Conservation (phyloP, 2,888 invertebrate species). For the Cephalotes varians region DNA sequence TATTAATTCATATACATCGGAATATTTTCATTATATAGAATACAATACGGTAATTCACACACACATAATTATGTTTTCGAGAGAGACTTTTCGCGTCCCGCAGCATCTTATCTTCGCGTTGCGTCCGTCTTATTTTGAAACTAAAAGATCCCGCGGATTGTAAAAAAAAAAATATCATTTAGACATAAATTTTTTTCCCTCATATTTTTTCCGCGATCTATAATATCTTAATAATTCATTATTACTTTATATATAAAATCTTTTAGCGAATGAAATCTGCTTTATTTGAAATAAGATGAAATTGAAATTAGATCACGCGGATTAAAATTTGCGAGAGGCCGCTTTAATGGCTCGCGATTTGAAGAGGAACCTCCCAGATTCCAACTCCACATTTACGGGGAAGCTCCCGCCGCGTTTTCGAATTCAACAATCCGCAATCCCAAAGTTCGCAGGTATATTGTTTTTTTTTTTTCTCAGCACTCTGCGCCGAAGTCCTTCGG, state of each 20-base stretch:
- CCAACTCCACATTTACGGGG: neutral
- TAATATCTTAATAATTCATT: slow-evolving; percentile 20
- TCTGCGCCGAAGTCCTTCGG: neutral
- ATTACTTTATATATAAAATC: slow-evolving; percentile 19
- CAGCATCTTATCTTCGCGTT: neutral
- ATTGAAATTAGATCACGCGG: slow-evolving; percentile 29
- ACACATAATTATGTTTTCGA: slow-evolving; percentile 1
- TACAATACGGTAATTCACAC: too few species aligned
- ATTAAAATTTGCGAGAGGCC: slow-evolving; percentile 26
- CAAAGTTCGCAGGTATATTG: neutral
- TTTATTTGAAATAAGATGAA: slow-evolving; percentile 24
- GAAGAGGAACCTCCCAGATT: slow-evolving; percentile 17
- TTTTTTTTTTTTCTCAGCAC: neutral
- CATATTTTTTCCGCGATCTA: neutral
- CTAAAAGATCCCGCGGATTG: neutral
- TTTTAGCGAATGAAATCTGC: slow-evolving; percentile 14
- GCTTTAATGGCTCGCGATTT: slow-evolving; percentile 3
- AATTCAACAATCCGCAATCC: slow-evolving; percentile 20
- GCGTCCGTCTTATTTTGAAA: neutral
- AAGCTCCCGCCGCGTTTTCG: neutral
- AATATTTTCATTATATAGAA: neutral
- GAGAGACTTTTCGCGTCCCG: neutral
- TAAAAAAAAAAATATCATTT: neutral
- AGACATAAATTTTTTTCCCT: neutral
- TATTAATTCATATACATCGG: neutral